Evolutionary conservation across 2,113 vertebrate genomes (phyloP).

Genomic region (Pseudois nayaur): DNA sequence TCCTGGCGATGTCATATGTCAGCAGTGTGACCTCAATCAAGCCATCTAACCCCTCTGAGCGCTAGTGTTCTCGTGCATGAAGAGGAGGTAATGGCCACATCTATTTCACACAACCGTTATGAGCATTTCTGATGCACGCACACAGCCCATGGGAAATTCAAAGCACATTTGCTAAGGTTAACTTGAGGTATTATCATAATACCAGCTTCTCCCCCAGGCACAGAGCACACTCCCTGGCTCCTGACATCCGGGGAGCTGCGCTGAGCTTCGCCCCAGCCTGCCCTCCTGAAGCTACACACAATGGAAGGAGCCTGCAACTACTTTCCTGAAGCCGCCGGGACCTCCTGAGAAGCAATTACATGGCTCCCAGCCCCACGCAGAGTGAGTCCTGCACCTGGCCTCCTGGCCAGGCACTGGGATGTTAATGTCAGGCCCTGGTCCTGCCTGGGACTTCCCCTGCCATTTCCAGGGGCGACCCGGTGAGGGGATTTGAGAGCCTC

Average conservation of each 20-base stretch:
- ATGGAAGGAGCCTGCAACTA: background rate
- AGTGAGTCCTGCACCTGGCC: background rate
- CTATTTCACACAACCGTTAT: background rate
- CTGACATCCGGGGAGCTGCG: background rate
- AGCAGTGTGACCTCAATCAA: background rate
- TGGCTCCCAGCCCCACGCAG: background rate
- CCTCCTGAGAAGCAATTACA: background rate
- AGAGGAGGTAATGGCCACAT: background rate
- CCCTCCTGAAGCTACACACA: background rate
- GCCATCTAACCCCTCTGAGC: background rate
- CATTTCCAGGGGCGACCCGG: too few species aligned
- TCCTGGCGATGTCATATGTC: background rate
- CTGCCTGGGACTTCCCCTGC: conserved; percentile 31
- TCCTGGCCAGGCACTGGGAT: background rate
- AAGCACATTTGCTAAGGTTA: background rate
- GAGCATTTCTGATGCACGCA: background rate
- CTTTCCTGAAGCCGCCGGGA: background rate
- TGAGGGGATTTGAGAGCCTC: background rate
- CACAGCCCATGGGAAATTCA: background rate
- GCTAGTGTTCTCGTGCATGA: rapidly evolving
- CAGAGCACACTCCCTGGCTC: background rate
- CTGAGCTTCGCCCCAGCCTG: background rate
- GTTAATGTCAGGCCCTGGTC: conserved; percentile 43
- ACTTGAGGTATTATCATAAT: background rate
- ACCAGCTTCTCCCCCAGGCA: background rate